Base-by-base conservation (phyloP, 1,140 invertebrate species). In the Pachypeltis micranthus region DNA sequence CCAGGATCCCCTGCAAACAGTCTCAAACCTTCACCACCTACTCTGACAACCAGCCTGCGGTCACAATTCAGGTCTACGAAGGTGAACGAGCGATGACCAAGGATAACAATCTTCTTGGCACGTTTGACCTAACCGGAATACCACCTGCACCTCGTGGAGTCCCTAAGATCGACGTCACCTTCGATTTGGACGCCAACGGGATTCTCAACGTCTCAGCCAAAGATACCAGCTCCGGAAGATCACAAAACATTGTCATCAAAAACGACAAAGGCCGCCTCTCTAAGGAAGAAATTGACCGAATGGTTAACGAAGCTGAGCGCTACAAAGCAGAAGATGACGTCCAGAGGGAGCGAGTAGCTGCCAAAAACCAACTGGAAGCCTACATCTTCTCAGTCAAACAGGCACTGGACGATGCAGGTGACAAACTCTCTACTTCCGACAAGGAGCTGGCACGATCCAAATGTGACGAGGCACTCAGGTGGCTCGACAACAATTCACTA, bases 231-330 rank as follows among this genome's bases (percentile, higher is more conserved):
- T 89, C 86, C 1, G 87, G 87, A 21, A 85, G 83, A 62, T 81
- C 81, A 1, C 86, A 90, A 70, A 83, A 82, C 67, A 88, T 90
- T 63, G 85, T 88, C 26, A 96, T 96, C 62, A 92, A 88, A 24
- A 96, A 96, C 70, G 93, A 96, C 71, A 95, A 94, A 73, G 91
- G 93, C 1, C 82, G 93, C 23, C 77, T 96, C 1, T 86, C 83
- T 24, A 92, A 94, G 71, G 87, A 88, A 25, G 92, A 96, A 69
- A 96, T 96, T 67, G 91, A 96, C 69, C 79, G 85, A 28, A 97
- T 96, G 93, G 79, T 97, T 12, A 74, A 79, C n/a, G 86, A 88
- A 29, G 85, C 86, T 7, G 83, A 86, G 31, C 79, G 79, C 44
- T 70, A 69, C 59, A 68, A 66, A 56, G 68, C 84, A 84, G 68